Base-by-base conservation (phyloP, 2,113 vertebrate species). In the Lipophrys pholis region DNA sequence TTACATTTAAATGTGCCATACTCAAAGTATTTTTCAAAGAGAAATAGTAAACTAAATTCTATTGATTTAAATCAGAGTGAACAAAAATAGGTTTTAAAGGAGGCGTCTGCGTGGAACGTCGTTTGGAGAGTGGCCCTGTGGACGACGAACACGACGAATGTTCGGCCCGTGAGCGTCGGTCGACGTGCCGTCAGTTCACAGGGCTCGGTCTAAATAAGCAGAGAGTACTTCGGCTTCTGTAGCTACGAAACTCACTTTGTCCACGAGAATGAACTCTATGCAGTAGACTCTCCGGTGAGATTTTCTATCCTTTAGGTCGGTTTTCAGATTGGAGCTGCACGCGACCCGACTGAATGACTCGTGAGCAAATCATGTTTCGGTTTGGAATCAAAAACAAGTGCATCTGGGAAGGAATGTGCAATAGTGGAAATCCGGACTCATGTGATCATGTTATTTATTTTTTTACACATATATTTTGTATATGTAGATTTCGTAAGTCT, bases 401-500 rank as follows among this genome's bases (percentile, higher is more conserved):
- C 85, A 89, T 90, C 79, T 89, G 75, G 80, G 69, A 87, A 86
- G 76, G 87, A 91, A 82, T 78, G 91, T 93, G 92, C 93, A 94
- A 88, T 91, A 88, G 82, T 64, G 48, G 75, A 92, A 90, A 91
- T 89, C 85, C 54, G 84, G 90, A 91, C 83, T 88, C 90, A 89
- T 84, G 78, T 85, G 85, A 87, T 86, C 87, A 92, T 86, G 81
- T 93, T 93, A 90, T 93, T 94, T 92, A 93, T 94, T 93, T 94
- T 93, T 93, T 91, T 93, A 93, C 87, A 85, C 87, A 90, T 91
- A 90, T 93, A 90, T 90, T 93, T 92, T 92, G 82, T 92, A 91
- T 91, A 90, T 85, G 87, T 89, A 87, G 87, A 90, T 88, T 90
- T 93, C 77, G 85, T 89, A 91, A 68, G 78, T 89, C 80, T 81